Evolutionary conservation across 2,113 vertebrate genomes (phyloP), one percentile per base, ranked within the genome.

Genomic region (Baryphthengus martii): DNA sequence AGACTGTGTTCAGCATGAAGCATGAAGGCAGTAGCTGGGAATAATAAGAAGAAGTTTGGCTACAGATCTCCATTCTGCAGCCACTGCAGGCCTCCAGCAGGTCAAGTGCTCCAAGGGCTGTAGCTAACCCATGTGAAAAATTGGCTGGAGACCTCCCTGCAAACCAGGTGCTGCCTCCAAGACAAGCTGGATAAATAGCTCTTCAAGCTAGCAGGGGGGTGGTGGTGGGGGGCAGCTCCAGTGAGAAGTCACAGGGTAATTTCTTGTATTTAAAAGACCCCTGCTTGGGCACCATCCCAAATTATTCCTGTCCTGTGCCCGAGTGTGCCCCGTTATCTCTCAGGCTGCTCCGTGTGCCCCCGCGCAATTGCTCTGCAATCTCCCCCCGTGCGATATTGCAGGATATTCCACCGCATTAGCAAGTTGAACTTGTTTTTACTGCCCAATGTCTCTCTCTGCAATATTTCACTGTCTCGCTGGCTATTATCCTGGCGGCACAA

Each of bases 401-500:
- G 90, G 88, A 85, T 94, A 93, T 95, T 94, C 59, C 74, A 77
- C 66, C 1, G 14, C 88, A 93, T 96, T 93, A 93, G 92, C 88
- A 77, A 94, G 76, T 92, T 0, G 3, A 85, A 83, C 85, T 90
- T 95, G 92, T 72, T 94, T 96, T 96, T 95, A 96, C 92, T 96
- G 94, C 93, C 96, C 90, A 53, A 5, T 77, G 85, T 96, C 91
- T 97, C 91, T 91, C 74, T 49, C 1, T 72, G 95, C 68, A 84
- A 96, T 95, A 89, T 85, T 94, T 94, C 93, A 95, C 96, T 95
- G 93, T 96, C 96, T 96, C 20, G 0, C 88, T 92, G 93, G 90
- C 95, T 95, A 89, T 97, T 97, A 97, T 96, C 93, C 96, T 82
- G 88, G 95, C 95, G 89, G 96, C 93, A 94, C 86, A 95, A 93